phyloP scores from a whole-genome alignment of 2,113 vertebrate genomes.

The Thinocorus orbignyianus region DNA sequence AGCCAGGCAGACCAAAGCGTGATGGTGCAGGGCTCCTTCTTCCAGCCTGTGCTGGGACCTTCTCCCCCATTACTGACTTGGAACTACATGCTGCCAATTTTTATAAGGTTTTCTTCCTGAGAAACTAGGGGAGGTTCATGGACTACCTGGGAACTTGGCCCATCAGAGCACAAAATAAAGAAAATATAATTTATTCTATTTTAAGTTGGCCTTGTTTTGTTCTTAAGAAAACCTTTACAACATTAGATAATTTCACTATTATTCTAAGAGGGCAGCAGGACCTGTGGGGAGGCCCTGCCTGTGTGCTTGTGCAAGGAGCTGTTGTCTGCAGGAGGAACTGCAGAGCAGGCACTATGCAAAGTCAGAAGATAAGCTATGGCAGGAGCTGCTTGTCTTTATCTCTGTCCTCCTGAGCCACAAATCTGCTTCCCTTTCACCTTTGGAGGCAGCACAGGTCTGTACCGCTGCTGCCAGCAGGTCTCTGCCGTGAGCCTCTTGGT shows the following conservation, averaged over 20 bases:
- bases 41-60: accelerated
- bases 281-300: neutral
- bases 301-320: neutral
- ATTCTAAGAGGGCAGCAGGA: neutral
- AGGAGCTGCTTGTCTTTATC: neutral
- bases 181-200: neutral
- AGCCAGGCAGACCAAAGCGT: too few relatives aligned
- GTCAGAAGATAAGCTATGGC: neutral
- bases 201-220: neutral
- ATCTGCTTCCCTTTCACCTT: neutral
- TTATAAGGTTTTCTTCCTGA: neutral
- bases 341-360: neutral
- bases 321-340: neutral
- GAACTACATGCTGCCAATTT: neutral
- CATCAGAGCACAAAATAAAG: neutral
- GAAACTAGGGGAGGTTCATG: neutral
- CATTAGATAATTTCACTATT: neutral
- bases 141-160: neutral
- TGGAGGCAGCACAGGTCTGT: neutral
- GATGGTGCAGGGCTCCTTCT: neutral
- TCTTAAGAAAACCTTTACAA: neutral
- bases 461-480: neutral
- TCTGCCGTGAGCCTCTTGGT: neutral
- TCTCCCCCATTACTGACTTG: neutral
- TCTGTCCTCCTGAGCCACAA: neutral